A percentile compares a stretch with the other conserved stretches of the same genome.
These are phyloP conservation scores for Acanthaster planci DNA, from an alignment of 35 echinoderm and acorn worm genomes.

Conservation along the genomic window DNA sequence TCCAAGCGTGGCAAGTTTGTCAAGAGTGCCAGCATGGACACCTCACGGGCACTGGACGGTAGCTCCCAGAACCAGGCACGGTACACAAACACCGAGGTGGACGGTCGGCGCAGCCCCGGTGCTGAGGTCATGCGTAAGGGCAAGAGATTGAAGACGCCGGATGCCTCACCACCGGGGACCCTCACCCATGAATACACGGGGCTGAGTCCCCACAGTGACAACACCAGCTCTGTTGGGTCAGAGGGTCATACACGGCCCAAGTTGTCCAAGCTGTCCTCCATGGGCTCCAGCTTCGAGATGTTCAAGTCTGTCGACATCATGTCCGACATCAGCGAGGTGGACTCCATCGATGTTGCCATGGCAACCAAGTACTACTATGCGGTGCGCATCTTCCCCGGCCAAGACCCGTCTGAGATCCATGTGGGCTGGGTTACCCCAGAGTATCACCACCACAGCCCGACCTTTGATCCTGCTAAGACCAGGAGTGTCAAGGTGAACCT, in stretches of 20 bases:
- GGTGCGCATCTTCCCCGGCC: slow-evolving; percentile 87
- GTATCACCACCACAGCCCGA: slow-evolving; percentile 78
- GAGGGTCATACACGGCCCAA: slow-evolving; percentile 60
- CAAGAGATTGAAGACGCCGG: slow-evolving; percentile 63
- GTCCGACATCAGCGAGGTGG: slow-evolving; percentile 95
- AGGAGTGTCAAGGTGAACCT: slow-evolving; percentile 82
- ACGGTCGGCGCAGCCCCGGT: slow-evolving; percentile 72
- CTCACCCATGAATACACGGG: slow-evolving; percentile 46
- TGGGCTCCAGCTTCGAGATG: slow-evolving; percentile 92
- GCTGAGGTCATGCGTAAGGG: slow-evolving; percentile 34
- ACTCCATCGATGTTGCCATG: slow-evolving; percentile 83
- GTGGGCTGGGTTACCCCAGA: slow-evolving; percentile 96
- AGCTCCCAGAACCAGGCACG: not conserved
- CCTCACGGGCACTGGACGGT: slow-evolving; percentile 43
- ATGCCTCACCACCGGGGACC: slow-evolving; percentile 67
- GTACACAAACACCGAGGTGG: slow-evolving; percentile 38
- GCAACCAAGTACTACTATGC: slow-evolving; percentile 74
- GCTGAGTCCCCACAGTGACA: slow-evolving; percentile 59
- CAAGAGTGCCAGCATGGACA: slow-evolving; percentile 92
- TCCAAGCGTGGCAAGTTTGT: slow-evolving; percentile 81
- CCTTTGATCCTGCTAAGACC: slow-evolving; percentile 68
- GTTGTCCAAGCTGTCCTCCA: slow-evolving; percentile 59
- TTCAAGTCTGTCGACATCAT: slow-evolving; percentile 92
- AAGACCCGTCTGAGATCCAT: slow-evolving; percentile 86
- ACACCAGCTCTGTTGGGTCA: slow-evolving; percentile 60